Base-by-base conservation (phyloP, 2,113 vertebrate species). In the Hippopotamus amphibius region DNA sequence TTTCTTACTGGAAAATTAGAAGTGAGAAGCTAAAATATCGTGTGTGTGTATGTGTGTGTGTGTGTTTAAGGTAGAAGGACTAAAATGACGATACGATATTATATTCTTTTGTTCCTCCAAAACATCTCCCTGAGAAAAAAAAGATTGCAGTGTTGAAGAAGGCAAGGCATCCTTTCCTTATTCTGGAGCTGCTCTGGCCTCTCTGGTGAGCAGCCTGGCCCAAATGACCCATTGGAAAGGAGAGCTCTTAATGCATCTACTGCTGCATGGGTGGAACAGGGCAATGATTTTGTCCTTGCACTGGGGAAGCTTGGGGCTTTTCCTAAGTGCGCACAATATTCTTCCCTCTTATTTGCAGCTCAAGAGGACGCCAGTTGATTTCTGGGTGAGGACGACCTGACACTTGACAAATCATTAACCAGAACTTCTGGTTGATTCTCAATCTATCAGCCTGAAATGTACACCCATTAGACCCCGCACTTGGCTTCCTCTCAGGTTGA, bases 321-420 rank as follows among this genome's bases (percentile, higher is more conserved):
- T 79, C 24, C 30, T 59, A 92, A 66, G 66, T 66, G 66, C 21
- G 2, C 41, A 77, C 24, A 53, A 53, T 65, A 74, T 55, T 30
- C 21, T 46, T 28, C 3, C 3, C 48, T 10, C 1, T 46, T 71
- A 22, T 81, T 76, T 88, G 13, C 41, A 74, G 50, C n/a, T 61
- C 21, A 84, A 66, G n/a, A 84, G 28, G 87, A 96, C 7, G 22
- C 50, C 46, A 43, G 65, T 6, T 74, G 81, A 53, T 80, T 88
- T 96, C 33, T 33, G 53, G 37, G 12, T 46, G 8, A 90, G 15
- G 8, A 81, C 12, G 48, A 69, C 59, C 37, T 55, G 43, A 66
- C 92, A 96, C 16, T 69, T 74, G 37, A 50, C 59, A 48, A n/a
- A n/a, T 76, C 65, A 50, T n/a, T 88, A 86, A 81, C 57, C 48